Base-by-base conservation (phyloP, 2,888 invertebrate genomes). In the Himalopsyche tibetana region DNA sequence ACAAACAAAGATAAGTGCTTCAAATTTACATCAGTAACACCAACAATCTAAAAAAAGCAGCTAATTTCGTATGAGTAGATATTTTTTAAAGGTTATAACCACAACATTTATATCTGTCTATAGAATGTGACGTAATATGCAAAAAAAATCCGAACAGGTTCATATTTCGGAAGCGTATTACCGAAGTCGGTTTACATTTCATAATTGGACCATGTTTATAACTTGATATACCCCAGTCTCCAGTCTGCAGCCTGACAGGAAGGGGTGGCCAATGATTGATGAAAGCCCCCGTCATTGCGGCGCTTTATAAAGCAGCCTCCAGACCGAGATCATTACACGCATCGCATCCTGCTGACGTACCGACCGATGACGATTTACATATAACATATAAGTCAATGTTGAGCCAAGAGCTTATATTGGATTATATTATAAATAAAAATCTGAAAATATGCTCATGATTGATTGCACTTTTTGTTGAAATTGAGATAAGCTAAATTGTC, bases 201-300 rank as follows among this genome's bases (percentile, higher is more conserved):
- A 74, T 74, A 74, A 74, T 74, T 74, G 74, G 74, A 74, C 74
- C 74, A 74, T 74, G 74, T 74, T 74, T 74, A 74, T 74, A 74
- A 74, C 74, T 74, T 74, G 74, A 74, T 74, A 74, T 74, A 74
- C 74, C 74, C 74, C 74, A 51, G 74, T 74, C 74, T 74, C 74
- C 38, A 85, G 82, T 85, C 83, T 45, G 79, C 55, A 5, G 79
- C 56, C 51, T 85, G 85, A 85, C 85, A 83, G 84, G 80, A 79
- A 82, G 80, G 80, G 38, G 55, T 42, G 55, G 40, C 82, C 79
- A 82, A 85, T 85, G 85, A 85, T 85, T 85, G 85, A 85, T 85
- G 85, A 63, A 55, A 38, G 45, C 55, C 11, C 69, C 36, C 28
- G 38, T 74, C 74, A 38, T 28, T 74, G 74, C 15, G 74, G 74